Base-by-base conservation (phyloP, 2,113 vertebrate genomes). In the Ornithorhynchus anatinus region DNA sequence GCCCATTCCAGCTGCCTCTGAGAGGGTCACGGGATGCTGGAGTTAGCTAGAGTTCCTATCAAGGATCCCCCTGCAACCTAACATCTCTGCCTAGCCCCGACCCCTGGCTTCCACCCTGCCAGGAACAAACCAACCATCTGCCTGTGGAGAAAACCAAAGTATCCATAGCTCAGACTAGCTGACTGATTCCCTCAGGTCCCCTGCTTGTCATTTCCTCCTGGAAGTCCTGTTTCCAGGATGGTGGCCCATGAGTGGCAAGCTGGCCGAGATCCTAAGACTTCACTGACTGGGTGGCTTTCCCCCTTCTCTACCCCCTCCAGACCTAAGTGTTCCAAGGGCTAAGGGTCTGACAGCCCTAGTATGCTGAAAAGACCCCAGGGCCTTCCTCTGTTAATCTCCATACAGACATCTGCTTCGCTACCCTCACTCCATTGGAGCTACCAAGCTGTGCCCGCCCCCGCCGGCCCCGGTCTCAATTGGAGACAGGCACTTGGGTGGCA, bases 341-440 rank as follows among this genome's bases (percentile, higher is more conserved):
- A 44, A 8, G 20, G 57, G 22, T 16, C 61, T 58, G 25, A 54
- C 40, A 47, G 48, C 15, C n/a, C 14, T 3, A 0, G 23, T 37
- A 38, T 4, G 4, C 14, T 59, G n/a, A 20, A 59, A 63, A 68
- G n/a, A 33, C 25, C 15, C 37, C n/a, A 59, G 27, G 36, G n/a
- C 25, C 16, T 20, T 68, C 37, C 43, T 36, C 5, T 58, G 63
- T 29, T 72, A 60, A 75, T 71, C 44, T 72, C 44, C 58, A 40
- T 52, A 19, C 43, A 82, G 63, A 61, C 51, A 67, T 58, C 65
- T 81, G 65, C 42, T 59, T 43, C 50, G 8, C 53, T 70, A 22
- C 64, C 17, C 37, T 59, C 50, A 56, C 44, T 69, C 80, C 25
- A 1, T 25, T 27, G 67, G 32, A 17, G 59, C 25, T 63, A 67